Evolutionary conservation across 2,113 vertebrate genomes (phyloP).

Genomic region (Pseudorasbora parva): DNA sequence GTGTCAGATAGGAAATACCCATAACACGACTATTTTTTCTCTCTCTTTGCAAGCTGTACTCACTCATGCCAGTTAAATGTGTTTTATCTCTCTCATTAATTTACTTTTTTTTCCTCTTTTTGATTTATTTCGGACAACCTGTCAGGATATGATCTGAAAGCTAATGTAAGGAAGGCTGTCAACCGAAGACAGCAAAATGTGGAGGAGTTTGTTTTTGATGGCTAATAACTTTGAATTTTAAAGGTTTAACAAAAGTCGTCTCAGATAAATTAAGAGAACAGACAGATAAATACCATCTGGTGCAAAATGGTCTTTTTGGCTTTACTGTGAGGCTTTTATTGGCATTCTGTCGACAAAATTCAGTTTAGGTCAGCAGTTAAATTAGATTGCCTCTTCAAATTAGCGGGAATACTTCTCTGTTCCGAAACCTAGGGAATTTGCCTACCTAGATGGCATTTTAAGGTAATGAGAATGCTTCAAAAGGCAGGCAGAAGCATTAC

Average conservation of each 20-base stretch:
- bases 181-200: neutral
- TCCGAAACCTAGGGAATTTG: neutral
- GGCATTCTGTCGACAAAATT: constrained; percentile 21
- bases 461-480: neutral
- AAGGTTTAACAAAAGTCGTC: neutral
- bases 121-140: neutral
- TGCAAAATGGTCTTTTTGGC: constrained; percentile 23
- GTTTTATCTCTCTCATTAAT: neutral
- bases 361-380: constrained; percentile 28
- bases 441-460: neutral
- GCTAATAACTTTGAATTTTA: constrained; percentile 4
- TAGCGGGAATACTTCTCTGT: neutral
- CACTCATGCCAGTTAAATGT: neutral
- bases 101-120: neutral
- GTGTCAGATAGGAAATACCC: neutral
- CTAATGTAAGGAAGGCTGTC: constrained; percentile 28
- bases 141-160: constrained; percentile 6
- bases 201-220: constrained; percentile 17
- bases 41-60: neutral
- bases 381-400: constrained; percentile 29
- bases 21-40: neutral
- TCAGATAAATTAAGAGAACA: neutral
- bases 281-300: constrained; percentile 17
- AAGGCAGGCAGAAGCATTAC: neutral
- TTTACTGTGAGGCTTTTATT: constrained; percentile 13